phyloP scores from a whole-genome alignment of 2,797 vertebrate genomes.

The Eurystomus glaucurus region DNA sequence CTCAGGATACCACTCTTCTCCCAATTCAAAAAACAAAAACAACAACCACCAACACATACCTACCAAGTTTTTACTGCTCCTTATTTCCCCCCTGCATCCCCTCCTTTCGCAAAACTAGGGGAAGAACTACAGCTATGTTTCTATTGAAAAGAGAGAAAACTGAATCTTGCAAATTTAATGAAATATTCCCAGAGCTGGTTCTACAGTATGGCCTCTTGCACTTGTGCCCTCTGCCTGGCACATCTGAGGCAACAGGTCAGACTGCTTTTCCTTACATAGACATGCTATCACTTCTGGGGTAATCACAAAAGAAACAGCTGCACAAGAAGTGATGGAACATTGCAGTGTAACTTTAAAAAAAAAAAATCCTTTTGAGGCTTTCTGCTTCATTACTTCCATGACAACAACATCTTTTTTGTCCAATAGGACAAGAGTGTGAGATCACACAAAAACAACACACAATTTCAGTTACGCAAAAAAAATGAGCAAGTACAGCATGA shows the following conservation, averaged over 20 bases:
- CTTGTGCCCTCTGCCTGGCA: neutral
- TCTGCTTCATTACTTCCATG: neutral
- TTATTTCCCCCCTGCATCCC: neutral
- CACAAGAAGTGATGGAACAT: neutral
- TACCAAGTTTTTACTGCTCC: neutral
- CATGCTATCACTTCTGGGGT: neutral
- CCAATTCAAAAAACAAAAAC: neutral
- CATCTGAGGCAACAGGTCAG: neutral
- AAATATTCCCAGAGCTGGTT: neutral
- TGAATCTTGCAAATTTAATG: neutral
- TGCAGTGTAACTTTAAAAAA: neutral
- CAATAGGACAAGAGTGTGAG: neutral
- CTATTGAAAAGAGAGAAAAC: neutral
- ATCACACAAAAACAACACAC: neutral
- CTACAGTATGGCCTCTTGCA: neutral
- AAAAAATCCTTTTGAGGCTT: neutral
- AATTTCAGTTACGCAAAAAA: neutral
- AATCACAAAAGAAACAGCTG: neutral
- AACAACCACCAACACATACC: neutral
- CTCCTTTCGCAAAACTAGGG: neutral
- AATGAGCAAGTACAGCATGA: neutral
- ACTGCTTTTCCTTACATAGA: neutral
- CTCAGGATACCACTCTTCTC: neutral
- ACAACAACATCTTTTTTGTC: neutral
- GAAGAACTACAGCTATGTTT: neutral